Conservation (phyloP, 1,140 invertebrate genomes). For the Eupristina koningsbergeri region DNA sequence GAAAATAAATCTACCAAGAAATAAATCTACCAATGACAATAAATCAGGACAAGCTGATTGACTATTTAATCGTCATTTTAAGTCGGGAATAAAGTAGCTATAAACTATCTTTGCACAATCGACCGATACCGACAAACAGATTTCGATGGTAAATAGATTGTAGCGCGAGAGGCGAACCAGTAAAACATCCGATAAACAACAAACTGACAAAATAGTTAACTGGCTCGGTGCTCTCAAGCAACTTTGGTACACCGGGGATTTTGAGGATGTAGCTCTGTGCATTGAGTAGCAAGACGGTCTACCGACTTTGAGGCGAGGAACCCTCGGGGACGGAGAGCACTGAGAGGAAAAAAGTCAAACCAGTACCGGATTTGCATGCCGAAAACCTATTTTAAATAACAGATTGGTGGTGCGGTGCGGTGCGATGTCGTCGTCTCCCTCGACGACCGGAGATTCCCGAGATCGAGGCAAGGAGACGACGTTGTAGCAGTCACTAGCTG, state of each 20-base stretch:
- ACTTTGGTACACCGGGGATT: conserved; percentile 1
- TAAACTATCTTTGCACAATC: no score
- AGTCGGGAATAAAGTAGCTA: no score
- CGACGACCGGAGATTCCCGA: background rate
- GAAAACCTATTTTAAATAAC: conserved; percentile 54
- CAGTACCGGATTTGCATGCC: conserved; percentile 44
- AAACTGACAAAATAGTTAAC: conserved; percentile 13
- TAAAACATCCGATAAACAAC: conserved; percentile 11
- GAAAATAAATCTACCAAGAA: no score
- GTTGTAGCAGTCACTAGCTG: background rate
- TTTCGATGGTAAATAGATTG: background rate
- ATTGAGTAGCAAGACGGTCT: background rate
- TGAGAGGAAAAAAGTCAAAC: conserved; percentile 38
- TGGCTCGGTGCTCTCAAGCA: background rate
- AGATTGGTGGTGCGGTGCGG: conserved; percentile 41
- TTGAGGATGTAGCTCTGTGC: background rate
- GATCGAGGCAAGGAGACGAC: background rate
- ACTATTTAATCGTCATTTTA: no score
- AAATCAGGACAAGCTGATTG: no score
- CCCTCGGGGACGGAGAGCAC: background rate
- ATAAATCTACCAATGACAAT: no score
- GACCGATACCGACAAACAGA: no score
- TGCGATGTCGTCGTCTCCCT: conserved; percentile 28
- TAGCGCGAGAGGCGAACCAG: background rate
- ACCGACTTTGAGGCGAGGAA: conserved; percentile 31